phyloP scores from a whole-genome alignment of 2,888 invertebrate genomes.

The Agrochola macilenta region DNA sequence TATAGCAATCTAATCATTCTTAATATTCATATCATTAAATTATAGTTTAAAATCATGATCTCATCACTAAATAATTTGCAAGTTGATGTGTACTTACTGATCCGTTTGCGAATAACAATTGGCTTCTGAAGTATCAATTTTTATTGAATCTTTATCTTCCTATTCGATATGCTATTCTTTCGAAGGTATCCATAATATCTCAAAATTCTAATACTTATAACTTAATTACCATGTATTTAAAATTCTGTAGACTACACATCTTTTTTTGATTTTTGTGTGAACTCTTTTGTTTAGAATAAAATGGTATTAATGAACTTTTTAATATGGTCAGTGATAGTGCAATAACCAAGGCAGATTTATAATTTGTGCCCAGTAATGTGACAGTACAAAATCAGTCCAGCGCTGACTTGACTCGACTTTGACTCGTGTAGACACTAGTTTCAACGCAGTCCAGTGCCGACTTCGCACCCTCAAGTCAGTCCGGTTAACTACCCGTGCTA shows the following conservation, averaged over 20 bases:
- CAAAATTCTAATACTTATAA: not conserved
- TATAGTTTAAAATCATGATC: conserved; percentile 32
- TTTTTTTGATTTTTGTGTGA: not conserved
- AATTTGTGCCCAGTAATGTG: too few species aligned
- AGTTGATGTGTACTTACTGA: conserved; percentile 50
- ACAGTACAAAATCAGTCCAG: too few species aligned
- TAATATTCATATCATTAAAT: conserved; percentile 9
- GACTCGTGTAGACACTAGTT: too few species aligned
- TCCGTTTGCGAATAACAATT: conserved; percentile 50
- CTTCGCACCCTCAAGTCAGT: too few species aligned
- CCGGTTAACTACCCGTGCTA: too few species aligned
- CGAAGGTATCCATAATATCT: not conserved
- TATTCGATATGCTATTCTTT: not conserved
- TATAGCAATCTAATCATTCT: conserved; percentile 53
- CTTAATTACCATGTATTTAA: not conserved
- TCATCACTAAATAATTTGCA: conserved; percentile 66
- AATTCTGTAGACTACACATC: not conserved
- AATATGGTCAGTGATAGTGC: not conserved
- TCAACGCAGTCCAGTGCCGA: too few species aligned
- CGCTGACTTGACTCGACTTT: too few species aligned
- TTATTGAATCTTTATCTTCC: not conserved
- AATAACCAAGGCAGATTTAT: not conserved
- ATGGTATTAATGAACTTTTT: not conserved
- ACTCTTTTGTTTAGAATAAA: not conserved
- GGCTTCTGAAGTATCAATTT: not conserved